Percentiles rank a stretch among this genome's conserved stretches.
Conservation (phyloP, 2,113 vertebrate genomes). For the Tetrax tetrax region DNA sequence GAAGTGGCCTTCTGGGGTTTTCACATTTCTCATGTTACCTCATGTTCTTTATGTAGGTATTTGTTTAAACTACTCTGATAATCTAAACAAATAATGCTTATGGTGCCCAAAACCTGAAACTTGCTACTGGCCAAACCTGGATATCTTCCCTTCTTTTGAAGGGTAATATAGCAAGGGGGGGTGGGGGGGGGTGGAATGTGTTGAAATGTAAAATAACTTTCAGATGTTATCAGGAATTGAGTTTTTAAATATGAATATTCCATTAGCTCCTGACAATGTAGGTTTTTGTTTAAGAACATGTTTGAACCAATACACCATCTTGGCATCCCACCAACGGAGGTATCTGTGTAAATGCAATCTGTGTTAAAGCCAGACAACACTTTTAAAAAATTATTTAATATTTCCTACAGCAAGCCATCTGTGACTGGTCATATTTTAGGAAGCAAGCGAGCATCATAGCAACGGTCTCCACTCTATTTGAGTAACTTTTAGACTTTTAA, state of each 20-base stretch:
- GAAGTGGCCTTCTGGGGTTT: not conserved
- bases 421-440: conserved; percentile 71
- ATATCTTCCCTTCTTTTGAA: not conserved
- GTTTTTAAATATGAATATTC: conserved; percentile 39
- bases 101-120: not conserved
- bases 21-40: not conserved
- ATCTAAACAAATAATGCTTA: not conserved
- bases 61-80: not conserved
- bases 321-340: conserved; percentile 29
- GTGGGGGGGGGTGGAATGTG: not conserved
- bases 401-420: conserved; percentile 65
- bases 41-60: not conserved
- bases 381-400: conserved; percentile 53
- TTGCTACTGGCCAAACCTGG: not conserved
- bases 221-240: conserved; percentile 22
- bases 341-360: conserved; percentile 58
- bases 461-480: not conserved
- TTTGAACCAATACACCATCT: conserved; percentile 30
- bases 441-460: conserved; percentile 29
- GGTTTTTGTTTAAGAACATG: conserved; percentile 31
- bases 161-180: not conserved
- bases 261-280: conserved; percentile 14
- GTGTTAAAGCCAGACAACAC: conserved; percentile 51
- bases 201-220: conserved; percentile 38
- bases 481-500: conserved; percentile 48